Conservation (phyloP, 64 coral and sea anemone species). For the Montipora capricornis region DNA sequence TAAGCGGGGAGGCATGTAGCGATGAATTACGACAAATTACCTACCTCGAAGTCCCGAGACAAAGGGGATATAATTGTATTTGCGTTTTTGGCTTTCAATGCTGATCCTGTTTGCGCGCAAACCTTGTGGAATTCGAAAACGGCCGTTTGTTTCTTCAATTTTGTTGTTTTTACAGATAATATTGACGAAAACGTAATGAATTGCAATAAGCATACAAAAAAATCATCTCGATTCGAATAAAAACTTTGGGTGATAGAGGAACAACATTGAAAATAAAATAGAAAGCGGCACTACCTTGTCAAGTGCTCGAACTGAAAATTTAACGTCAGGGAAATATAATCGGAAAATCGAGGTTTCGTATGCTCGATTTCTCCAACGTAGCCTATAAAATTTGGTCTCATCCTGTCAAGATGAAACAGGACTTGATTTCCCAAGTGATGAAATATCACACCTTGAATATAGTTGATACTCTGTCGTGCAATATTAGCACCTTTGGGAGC, state of each 20-base stretch:
- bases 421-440: background rate
- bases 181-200: background rate
- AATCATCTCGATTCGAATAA: slow-evolving; percentile 4
- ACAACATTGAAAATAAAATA: background rate
- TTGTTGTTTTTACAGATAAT: slow-evolving; percentile 31
- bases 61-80: background rate
- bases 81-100: background rate
- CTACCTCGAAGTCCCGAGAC: background rate
- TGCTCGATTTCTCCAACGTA: background rate
- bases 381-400: too few relatives aligned
- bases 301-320: background rate
- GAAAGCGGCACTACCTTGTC: background rate
- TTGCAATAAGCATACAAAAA: background rate
- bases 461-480: background rate
- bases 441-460: background rate
- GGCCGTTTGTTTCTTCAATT: background rate
- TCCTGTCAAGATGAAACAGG: background rate
- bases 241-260: background rate
- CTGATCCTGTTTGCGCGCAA: slow-evolving; percentile 33
- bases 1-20: background rate
- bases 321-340: too few relatives aligned
- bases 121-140: slow-evolving; percentile 36
- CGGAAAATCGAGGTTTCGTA: background rate
- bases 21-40: background rate
- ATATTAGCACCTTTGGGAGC: background rate